A percentile compares a stretch with the other conserved stretches of the same genome.
phyloP scores from a whole-genome alignment of 2,113 vertebrate species.

The Hystrix cristata region DNA sequence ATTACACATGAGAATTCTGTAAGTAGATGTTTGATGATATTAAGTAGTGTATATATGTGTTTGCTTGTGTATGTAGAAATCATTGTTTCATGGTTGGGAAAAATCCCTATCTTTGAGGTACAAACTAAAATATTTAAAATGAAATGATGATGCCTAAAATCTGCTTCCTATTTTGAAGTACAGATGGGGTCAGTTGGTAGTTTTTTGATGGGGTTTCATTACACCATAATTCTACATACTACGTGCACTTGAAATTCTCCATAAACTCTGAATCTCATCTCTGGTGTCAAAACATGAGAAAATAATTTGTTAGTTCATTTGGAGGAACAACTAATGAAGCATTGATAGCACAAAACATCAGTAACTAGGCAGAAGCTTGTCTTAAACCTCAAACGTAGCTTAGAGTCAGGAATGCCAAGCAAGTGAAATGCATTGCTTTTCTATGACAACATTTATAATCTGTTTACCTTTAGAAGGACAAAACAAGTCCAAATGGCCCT shows the following conservation, averaged over 20 bases:
- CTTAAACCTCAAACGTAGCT: not conserved
- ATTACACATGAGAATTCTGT: not conserved
- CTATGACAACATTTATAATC: not conserved
- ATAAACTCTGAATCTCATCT: not conserved
- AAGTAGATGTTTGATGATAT: not conserved
- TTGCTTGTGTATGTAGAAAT: not conserved
- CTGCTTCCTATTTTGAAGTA: not conserved
- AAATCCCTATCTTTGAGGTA: not conserved
- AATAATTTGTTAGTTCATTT: not conserved
- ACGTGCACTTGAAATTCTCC: not conserved
- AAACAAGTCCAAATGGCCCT: not conserved
- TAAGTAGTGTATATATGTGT: not conserved
- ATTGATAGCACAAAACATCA: not conserved
- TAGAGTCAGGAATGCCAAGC: not conserved
- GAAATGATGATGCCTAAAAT: not conserved
- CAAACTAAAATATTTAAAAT: not conserved
- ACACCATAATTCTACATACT: not conserved
- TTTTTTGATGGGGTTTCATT: not conserved
- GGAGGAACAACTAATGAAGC: not conserved
- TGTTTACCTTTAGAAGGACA: not conserved
- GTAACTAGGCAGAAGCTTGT: not conserved
- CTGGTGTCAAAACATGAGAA: not conserved
- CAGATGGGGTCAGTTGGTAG: not conserved
- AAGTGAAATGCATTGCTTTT: not conserved
- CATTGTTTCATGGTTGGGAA: not conserved